Conservation (phyloP, 1,140 invertebrate genomes). For the Heterodera carotae region DNA sequence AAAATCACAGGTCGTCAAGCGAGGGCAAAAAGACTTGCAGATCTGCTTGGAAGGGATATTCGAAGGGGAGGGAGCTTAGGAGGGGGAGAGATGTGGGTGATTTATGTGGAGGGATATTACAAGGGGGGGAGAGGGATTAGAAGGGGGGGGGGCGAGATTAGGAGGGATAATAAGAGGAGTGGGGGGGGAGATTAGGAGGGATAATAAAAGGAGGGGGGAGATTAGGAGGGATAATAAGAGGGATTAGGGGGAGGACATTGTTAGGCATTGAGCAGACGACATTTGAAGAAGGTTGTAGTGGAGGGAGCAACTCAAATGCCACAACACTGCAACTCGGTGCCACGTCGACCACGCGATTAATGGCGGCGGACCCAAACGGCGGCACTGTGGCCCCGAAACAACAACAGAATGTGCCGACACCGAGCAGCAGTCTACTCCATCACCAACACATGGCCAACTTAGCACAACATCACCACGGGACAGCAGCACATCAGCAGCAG, state of each 20-base stretch:
- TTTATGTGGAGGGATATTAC: too few relatives aligned
- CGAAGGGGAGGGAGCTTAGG: neutral
- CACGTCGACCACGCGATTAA: neutral
- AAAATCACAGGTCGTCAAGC: slow-evolving; percentile 31
- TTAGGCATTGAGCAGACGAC: neutral
- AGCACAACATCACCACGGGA: slow-evolving; percentile 3
- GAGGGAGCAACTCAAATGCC: neutral
- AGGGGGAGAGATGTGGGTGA: too few relatives aligned
- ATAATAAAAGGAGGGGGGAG: neutral
- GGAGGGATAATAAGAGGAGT: neutral
- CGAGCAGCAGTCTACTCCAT: neutral
- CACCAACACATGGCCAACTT: slow-evolving; percentile 20
- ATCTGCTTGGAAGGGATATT: too few relatives aligned
- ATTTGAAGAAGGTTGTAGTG: slow-evolving; percentile 30
- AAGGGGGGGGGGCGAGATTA: neutral
- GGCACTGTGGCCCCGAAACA: neutral
- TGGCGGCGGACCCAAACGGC: neutral
- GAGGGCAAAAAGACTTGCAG: too few relatives aligned
- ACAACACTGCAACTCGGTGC: neutral
- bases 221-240: neutral
- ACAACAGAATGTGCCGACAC: neutral
- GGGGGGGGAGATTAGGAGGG: neutral
- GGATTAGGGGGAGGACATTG: neutral
- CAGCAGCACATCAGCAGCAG: slow-evolving; percentile 3
- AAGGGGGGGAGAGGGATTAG: neutral